Base-by-base conservation (phyloP, 2,797 vertebrate species). In the Merluccius polli region DNA sequence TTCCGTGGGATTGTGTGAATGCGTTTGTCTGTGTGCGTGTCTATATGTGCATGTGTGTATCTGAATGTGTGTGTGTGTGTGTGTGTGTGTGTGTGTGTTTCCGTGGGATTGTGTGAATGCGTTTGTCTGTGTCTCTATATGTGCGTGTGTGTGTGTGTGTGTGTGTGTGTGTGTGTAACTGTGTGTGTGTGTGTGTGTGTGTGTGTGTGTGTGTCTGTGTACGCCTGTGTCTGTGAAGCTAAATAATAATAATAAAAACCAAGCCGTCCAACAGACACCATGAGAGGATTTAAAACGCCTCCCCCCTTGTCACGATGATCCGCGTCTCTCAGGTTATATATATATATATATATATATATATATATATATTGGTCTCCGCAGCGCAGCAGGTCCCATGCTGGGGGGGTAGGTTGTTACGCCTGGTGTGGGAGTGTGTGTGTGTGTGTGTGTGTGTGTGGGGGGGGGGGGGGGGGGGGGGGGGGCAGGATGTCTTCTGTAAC, bases 401-500 rank as follows among this genome's bases (percentile, higher is more conserved):
- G 84, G 86, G 73, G 70, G 76, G 76, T 80, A 32, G 63, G 77
- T 33, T 77, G 13, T 48, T 75, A 65, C 67, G 72, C 15, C 16
- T 16, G 78, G n/a, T n/a, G n/a, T n/a, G n/a, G n/a, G n/a, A n/a
- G n/a, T n/a, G n/a, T n/a, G n/a, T n/a, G n/a, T n/a, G n/a, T n/a
- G n/a, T n/a, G n/a, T n/a, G n/a, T n/a, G n/a, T n/a, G n/a, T n/a
- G n/a, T n/a, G n/a, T n/a, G n/a, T n/a, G n/a, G n/a, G n/a, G n/a
- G n/a, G n/a, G n/a, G n/a, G n/a, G n/a, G 77, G 81, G 38, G 68
- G 77, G 31, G 76, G 13, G 48, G 73, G 68, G 69, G 72, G 81
- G 74, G 79, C 90, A 92, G 90, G 90, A 93, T 93, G 89, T 92
- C 89, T 89, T 89, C 83, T 88, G 88, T 85, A 84, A 87, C 81